Percentiles rank a stretch among this genome's conserved stretches.
Evolutionary conservation across 2,888 invertebrate genomes (phyloP).

Genomic region (Junonia oenone): DNA sequence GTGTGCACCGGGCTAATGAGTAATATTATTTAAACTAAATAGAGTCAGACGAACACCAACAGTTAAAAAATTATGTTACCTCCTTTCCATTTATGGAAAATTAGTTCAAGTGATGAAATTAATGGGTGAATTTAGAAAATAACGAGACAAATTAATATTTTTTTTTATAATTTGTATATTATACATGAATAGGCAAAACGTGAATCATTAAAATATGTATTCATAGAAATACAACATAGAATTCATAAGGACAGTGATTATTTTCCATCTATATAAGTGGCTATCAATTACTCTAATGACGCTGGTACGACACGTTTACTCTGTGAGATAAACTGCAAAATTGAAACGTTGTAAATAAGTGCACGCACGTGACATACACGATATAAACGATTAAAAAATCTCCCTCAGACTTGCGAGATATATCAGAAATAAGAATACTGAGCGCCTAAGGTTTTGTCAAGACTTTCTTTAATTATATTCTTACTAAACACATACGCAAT

Average conservation of each 20-base stretch:
- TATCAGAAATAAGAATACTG: slow-evolving; percentile 33
- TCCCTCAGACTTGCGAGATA: slow-evolving; percentile 54
- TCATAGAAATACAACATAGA: slow-evolving; percentile 62
- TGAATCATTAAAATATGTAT: slow-evolving; percentile 73
- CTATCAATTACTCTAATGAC: slow-evolving; percentile 40
- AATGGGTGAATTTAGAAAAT: slow-evolving; percentile 31
- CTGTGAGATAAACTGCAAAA: slow-evolving; percentile 34
- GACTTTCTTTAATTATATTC: slow-evolving; percentile 34
- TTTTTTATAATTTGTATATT: slow-evolving; percentile 72
- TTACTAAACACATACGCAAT: neutral
- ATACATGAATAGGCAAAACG: slow-evolving; percentile 78
- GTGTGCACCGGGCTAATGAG: neutral
- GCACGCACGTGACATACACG: slow-evolving; percentile 33
- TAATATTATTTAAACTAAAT: neutral
- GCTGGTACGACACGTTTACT: slow-evolving; percentile 29
- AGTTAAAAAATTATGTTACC: slow-evolving; percentile 3
- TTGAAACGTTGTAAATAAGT: slow-evolving; percentile 39
- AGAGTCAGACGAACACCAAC: neutral
- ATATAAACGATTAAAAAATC: slow-evolving; percentile 48
- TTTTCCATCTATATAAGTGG: slow-evolving; percentile 54
- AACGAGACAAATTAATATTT: slow-evolving; percentile 51
- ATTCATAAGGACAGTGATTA: slow-evolving; percentile 50
- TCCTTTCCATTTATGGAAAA: slow-evolving; percentile 2
- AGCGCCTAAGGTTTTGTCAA: slow-evolving; percentile 55
- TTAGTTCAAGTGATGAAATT: neutral